Conservation (phyloP, 2,113 vertebrate species). For the Chloropsis hardwickii region DNA sequence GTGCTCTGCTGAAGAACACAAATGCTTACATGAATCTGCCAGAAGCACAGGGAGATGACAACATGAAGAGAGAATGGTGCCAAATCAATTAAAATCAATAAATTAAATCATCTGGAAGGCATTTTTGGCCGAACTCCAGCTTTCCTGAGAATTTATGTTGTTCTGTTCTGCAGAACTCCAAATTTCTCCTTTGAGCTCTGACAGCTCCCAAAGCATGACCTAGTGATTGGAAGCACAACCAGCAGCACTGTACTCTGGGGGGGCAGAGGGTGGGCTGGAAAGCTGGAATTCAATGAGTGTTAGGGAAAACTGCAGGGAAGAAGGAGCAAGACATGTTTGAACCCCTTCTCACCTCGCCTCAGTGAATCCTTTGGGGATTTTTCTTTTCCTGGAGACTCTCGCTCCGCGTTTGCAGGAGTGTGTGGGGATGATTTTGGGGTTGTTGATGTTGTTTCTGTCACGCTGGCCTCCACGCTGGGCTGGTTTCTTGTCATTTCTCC, state of each 20-base stretch:
- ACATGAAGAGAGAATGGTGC: neutral
- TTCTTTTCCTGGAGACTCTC: neutral
- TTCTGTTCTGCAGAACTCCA: neutral
- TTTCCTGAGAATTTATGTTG: neutral
- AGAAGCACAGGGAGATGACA: neutral
- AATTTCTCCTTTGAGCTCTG: neutral
- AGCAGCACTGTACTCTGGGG: neutral
- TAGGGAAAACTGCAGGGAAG: neutral
- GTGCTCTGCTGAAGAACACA: neutral
- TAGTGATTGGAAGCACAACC: neutral
- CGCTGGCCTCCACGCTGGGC: neutral
- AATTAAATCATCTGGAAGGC: neutral
- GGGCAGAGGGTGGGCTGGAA: neutral
- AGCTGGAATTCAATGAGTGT: neutral
- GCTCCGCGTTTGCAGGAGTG: neutral
- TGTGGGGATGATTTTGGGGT: neutral
- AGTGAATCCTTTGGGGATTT: slow-evolving; percentile 14
- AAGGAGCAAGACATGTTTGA: neutral
- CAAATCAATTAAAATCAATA: neutral
- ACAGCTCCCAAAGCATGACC: neutral
- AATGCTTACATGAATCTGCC: neutral
- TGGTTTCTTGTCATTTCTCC: neutral
- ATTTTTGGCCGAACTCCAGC: neutral
- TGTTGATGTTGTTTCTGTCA: neutral
- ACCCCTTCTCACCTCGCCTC: slow-evolving; percentile 40